Evolutionary conservation across 2,888 invertebrate genomes (phyloP).

Genomic region (Zygaena filipendulae): DNA sequence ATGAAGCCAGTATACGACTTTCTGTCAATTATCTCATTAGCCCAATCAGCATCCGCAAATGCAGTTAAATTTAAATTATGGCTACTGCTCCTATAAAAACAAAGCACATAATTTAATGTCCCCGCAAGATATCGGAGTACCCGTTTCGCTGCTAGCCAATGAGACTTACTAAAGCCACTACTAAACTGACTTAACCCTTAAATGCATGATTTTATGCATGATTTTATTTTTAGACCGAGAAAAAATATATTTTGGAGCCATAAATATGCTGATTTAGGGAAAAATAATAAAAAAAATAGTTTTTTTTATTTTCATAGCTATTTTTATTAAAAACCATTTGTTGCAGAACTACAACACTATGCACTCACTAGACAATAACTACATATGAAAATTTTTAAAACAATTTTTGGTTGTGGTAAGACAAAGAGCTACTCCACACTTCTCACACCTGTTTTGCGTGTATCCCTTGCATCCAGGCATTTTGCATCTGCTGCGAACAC

Average conservation of each 20-base stretch:
- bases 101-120: no score
- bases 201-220: no score
- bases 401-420: slow-evolving; percentile 21
- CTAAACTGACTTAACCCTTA: no score
- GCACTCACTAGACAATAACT: slow-evolving; percentile 20
- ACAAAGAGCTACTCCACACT: slow-evolving; percentile 25
- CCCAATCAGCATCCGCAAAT: no score
- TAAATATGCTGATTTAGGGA: slow-evolving; percentile 14
- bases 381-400: slow-evolving; percentile 22
- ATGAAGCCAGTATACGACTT: slow-evolving; percentile 12
- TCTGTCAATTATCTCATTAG: no score
- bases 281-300: slow-evolving; percentile 15
- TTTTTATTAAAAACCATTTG: slow-evolving; percentile 19
- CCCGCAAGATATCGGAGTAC: no score
- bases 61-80: no score
- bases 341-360: slow-evolving; percentile 20
- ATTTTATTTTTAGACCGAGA: no score
- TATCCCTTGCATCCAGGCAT: slow-evolving; percentile 25
- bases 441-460: slow-evolving; percentile 24
- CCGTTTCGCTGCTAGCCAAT: not conserved
- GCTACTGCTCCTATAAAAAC: no score
- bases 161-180: no score
- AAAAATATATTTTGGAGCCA: no score
- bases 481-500: slow-evolving; percentile 24
- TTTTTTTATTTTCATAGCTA: slow-evolving; percentile 18